Percentiles rank a stretch among this genome's conserved stretches.
Evolutionary conservation across 1,140 invertebrate genomes (phyloP).

Genomic region (Drosophila mojavensis): DNA sequence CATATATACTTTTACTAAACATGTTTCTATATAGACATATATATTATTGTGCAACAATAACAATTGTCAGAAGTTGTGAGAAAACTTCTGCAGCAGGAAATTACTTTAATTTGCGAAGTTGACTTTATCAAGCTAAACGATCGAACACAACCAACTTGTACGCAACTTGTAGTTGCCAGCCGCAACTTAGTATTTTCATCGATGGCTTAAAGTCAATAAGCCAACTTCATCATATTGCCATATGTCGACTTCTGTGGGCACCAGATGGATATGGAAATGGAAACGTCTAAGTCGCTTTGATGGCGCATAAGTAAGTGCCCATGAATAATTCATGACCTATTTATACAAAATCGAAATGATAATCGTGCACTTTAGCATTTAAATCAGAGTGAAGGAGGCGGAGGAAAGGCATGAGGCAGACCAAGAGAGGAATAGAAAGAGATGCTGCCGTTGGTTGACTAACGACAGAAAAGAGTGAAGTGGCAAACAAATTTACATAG

Average conservation of each 20-base stretch:
- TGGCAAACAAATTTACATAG: constrained; percentile 59
- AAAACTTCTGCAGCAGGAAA: constrained; percentile 65
- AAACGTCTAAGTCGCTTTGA: constrained; percentile 69
- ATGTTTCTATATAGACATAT: constrained; percentile 28
- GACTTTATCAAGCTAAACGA: constrained; percentile 71
- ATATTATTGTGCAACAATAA: constrained; percentile 57
- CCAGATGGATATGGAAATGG: constrained; percentile 38
- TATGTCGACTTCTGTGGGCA: constrained; percentile 15
- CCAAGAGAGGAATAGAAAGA: background rate
- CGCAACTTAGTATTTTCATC: constrained; percentile 53
- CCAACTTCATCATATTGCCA: constrained; percentile 65
- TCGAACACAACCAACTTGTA: constrained; percentile 45
- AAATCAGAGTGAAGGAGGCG: constrained; percentile 53
- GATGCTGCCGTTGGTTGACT: constrained; percentile 6
- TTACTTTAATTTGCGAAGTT: constrained; percentile 78
- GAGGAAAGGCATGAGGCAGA: background rate
- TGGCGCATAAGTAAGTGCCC: constrained; percentile 76
- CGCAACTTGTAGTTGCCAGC: constrained; percentile 46
- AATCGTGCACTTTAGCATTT: constrained; percentile 81
- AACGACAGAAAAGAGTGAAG: constrained; percentile 10
- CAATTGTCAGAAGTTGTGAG: constrained; percentile 75
- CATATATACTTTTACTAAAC: constrained; percentile 22
- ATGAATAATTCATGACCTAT: constrained; percentile 77
- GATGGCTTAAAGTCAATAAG: constrained; percentile 62
- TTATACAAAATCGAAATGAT: constrained; percentile 82